Evolutionary conservation across 2,797 vertebrate genomes (phyloP).

Genomic region (Microctenopoma lineatum): DNA sequence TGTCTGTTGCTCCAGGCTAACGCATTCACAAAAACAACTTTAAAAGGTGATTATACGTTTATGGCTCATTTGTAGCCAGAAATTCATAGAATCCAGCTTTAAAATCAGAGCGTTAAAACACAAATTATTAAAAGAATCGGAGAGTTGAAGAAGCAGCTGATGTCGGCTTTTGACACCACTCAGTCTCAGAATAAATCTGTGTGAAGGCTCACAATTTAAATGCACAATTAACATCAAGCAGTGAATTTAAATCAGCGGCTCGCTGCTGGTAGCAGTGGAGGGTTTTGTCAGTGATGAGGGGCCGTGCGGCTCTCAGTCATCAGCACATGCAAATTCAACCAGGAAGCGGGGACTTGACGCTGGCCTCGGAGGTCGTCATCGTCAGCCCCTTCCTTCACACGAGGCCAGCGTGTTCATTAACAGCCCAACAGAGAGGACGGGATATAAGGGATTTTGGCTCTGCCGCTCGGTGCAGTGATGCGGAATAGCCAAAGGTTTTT

Average conservation of each 20-base stretch:
- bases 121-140: background rate
- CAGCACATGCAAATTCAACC: slow-evolving; percentile 61
- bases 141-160: background rate
- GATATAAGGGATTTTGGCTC: slow-evolving; percentile 40
- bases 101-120: background rate
- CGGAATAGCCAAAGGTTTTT: slow-evolving; percentile 43
- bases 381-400: slow-evolving; percentile 16
- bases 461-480: slow-evolving; percentile 26
- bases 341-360: slow-evolving; percentile 52
- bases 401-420: slow-evolving; percentile 35
- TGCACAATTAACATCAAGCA: slow-evolving; percentile 2
- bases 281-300: slow-evolving; percentile 22
- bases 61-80: background rate
- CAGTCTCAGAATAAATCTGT: background rate
- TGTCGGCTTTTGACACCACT: background rate
- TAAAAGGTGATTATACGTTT: background rate
- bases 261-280: slow-evolving; percentile 2
- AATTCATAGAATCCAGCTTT: background rate
- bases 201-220: slow-evolving; percentile 2
- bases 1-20: too few relatives aligned
- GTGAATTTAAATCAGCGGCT: slow-evolving; percentile 10
- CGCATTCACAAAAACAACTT: background rate
- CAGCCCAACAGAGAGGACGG: slow-evolving; percentile 31
- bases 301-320: slow-evolving; percentile 33
- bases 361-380: slow-evolving; percentile 39